Base-by-base conservation (phyloP, 37 sponge, comb jelly and placozoan species). In the Agelas oroides region DNA sequence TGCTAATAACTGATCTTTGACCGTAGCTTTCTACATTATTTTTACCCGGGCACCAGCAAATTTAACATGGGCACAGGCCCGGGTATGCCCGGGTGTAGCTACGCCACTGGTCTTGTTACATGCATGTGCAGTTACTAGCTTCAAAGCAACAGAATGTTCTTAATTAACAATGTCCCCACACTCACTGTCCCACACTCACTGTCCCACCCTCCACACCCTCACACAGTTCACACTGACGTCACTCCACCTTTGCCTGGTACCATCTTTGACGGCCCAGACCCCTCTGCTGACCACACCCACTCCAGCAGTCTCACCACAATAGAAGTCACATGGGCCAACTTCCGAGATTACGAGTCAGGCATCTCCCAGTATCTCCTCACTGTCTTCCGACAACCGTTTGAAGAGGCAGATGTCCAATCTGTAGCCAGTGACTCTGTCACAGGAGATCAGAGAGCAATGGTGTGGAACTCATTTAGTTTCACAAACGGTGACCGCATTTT, bases 281-380 rank as follows among this genome's bases (percentile, higher is more conserved):
- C 65, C 1, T 69, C 60, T 34, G 39, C 34, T 20, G 87, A 89
- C 36, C 14, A 30, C 20, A 0, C 46, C 20, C 89, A 60, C 70
- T 87, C 94, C 66, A 89, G 73, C 61, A 76, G 67, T 61, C 33
- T 82, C 60, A 89, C 81, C 3, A 71, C 75, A 6, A 79, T 90
- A 5, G 31, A 59, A 0, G 88, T 83, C 40, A 79, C 39, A 27
- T 96, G 96, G 96, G 54, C 56, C 21, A 79, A 74, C 25, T 93
- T 93, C 61, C 2, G 23, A 2, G 96, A 96, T 77, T 59, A 70
- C 46, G 91, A 93, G 38, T 96, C 96, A 37, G 86, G 75, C 32
- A 86, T 96, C 12, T 76, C 63, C 21, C 73, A 41, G 2, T 96
- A 96, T 78, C 78, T 27, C 39, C 74, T 93, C 0, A 52, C 76